These are phyloP conservation scores for Pygathrix nemaeus DNA, from an alignment of 2,113 vertebrate genomes.

Conservation along the genomic window DNA sequence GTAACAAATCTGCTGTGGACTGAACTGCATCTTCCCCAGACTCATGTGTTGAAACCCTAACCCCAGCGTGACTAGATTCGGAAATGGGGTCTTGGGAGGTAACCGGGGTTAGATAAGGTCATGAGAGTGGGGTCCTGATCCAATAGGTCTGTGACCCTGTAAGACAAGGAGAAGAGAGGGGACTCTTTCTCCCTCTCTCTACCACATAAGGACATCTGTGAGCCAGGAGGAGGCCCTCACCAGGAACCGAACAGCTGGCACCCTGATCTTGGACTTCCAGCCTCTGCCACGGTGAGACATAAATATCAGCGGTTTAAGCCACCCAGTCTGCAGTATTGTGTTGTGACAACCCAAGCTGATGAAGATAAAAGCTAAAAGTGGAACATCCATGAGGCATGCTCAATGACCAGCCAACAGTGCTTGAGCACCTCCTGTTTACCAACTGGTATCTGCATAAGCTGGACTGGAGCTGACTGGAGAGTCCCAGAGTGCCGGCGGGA, in stretches of 20 bases:
- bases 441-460: rapidly evolving
- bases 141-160: rapidly evolving
- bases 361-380: neutral
- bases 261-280: neutral
- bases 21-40: neutral
- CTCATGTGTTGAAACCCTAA: neutral
- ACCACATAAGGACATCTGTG: rapidly evolving
- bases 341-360: rapidly evolving
- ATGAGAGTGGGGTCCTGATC: neutral
- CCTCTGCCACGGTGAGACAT: neutral
- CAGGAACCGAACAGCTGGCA: too few relatives aligned
- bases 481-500: rapidly evolving
- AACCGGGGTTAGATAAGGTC: rapidly evolving
- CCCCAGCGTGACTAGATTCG: rapidly evolving
- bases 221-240: neutral
- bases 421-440: too few relatives aligned
- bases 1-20: neutral
- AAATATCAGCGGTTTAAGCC: rapidly evolving
- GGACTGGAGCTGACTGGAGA: too few relatives aligned
- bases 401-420: rapidly evolving
- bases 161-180: neutral
- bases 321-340: rapidly evolving
- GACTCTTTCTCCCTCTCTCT: too few relatives aligned
- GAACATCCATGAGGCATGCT: rapidly evolving
- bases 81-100: neutral